Base-by-base conservation (phyloP, 1,140 invertebrate species). In the Druon quercuslanigerum region DNA sequence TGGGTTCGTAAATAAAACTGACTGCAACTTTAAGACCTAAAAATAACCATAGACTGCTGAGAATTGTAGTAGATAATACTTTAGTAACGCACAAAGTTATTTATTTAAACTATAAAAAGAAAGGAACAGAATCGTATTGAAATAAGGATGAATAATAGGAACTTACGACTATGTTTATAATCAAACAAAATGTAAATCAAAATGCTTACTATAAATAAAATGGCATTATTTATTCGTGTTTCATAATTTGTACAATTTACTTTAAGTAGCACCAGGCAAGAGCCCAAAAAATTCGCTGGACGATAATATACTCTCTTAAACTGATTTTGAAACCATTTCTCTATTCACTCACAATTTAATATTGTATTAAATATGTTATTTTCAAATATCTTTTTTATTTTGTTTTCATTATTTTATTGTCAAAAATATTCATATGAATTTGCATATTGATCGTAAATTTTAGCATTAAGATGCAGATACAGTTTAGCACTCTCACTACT, bases 21-120 rank as follows among this genome's bases (percentile, higher is more conserved):
- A 51, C 51, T 46, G 20, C 33, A 72, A 73, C 46, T 51, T 71
- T 78, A 73, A 80, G 79, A 75, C 82, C 77, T 75, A 73, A 71
- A 56, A 9, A 66, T 40, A 66, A 16, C 20, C 13, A 66, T 66
- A 66, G 60, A 66, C 60, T 66, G 60, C 60, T 66, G 33, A 40
- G 40, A 66, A 66, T n/a, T 66, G 60, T 66, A 25, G 25, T 40
- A 46, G 13, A 66, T 66, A 33, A 33, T 14, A 6, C 46, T 40
- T 66, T 66, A 46, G 25, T 66, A 66, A 66, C 60, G 60, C 60
- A 66, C 60, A 66, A 16, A 14, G 8, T 46, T 46, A 66, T 66
- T 46, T 46, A 66, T 66, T 66, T 66, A 66, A 40, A 66, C 60
- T 66, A 40, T 40, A 66, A 46, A 33, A n/a, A 7, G 16, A 40